phyloP scores from a whole-genome alignment of 2,113 vertebrate genomes.

The Ciconia maguari region DNA sequence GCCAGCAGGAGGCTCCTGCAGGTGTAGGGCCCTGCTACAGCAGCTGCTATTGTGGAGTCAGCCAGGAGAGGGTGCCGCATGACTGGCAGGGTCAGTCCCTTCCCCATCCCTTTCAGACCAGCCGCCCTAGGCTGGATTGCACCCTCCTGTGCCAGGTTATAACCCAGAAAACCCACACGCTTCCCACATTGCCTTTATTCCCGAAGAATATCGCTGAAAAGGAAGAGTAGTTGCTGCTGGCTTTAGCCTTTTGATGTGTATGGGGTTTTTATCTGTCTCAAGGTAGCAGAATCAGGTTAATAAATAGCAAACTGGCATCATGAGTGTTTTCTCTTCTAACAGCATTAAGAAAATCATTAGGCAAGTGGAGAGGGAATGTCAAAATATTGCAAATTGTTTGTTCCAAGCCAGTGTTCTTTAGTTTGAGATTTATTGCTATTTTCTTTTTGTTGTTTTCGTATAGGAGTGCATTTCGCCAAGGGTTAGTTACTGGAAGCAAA shows the following conservation, averaged over 20 bases:
- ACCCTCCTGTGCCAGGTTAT: background rate
- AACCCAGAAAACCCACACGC: background rate
- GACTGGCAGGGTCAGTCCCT: constrained; percentile 3
- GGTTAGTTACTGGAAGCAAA: constrained; percentile 90
- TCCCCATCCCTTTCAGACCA: background rate
- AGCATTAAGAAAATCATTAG: background rate
- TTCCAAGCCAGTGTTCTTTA: background rate
- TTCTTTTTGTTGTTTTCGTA: background rate
- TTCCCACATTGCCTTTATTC: background rate
- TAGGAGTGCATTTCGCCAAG: constrained; percentile 91
- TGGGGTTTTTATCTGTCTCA: background rate
- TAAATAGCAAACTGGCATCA: background rate
- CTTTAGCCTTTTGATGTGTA: background rate
- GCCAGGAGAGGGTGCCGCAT: constrained; percentile 61
- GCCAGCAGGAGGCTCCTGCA: background rate
- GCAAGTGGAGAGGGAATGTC: background rate
- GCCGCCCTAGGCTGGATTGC: background rate
- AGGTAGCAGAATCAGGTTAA: background rate
- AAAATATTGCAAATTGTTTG: background rate
- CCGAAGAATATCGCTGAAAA: background rate
- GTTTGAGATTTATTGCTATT: background rate
- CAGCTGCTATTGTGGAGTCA: background rate
- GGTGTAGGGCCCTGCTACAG: background rate
- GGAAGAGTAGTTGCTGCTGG: background rate
- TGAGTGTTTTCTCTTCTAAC: background rate